Base-by-base conservation (phyloP, 1,140 invertebrate species). In the Platyscapa corneri region DNA sequence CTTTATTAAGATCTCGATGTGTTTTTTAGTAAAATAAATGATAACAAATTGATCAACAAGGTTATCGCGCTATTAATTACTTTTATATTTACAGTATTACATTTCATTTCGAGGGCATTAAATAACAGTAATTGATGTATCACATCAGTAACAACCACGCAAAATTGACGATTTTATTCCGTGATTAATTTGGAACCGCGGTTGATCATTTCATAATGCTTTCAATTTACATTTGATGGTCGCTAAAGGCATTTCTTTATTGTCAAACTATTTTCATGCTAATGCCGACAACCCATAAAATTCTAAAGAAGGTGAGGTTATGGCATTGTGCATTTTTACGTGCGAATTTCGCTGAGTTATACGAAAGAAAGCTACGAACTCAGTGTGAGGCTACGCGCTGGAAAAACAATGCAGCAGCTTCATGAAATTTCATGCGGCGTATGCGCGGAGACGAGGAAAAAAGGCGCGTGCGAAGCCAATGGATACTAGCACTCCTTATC, bases 401-500 rank as follows among this genome's bases (percentile, higher is more conserved):
- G 64, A 46, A 27, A 67, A 82, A 89, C 84, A 87, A 87, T 78
- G 86, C 46, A 30, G 39, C 16, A 76, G 84, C 84, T 83, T 82
- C 85, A 72, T 75, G 84, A 81, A 83, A 82, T 86, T 87, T 86
- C 53, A 82, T 75, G 76, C 67, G 78, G 75, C 60, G 53, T 49
- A 87, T 74, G 82, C 46, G 60, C 42, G 64, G 78, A 72, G 72
- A 85, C 80, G 70, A 86, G 81, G 77, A 76, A 86, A 75, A 85
- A 67, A 79, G 74, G 32, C 76, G 60, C 76, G 53, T 67, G 65
- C 72, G 80, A 76, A 27, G 49, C 16, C 75, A 27, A 37, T 60
- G 79, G 56, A 82, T 67, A 67, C 78, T 72, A 77, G 34, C 27
- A 64, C 86, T 60, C 89, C 90, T 89, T 90, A 90, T 90, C 86